Evolutionary conservation across 1,140 invertebrate species (phyloP).

Genomic region (Nasonia longicornis): DNA sequence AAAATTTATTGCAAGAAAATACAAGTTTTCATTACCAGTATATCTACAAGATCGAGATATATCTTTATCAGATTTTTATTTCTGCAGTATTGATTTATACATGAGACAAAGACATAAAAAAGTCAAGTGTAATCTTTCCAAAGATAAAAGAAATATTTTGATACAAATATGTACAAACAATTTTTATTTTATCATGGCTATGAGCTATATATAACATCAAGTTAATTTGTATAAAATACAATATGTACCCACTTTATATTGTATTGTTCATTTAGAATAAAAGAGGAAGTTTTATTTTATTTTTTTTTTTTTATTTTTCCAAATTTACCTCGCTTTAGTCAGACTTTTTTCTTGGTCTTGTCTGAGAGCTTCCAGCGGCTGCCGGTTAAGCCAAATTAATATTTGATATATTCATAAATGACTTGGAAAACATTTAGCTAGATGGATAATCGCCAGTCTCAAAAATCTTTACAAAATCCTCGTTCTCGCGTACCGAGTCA

Average conservation of each 20-base stretch:
- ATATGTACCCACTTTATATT: constrained; percentile 41
- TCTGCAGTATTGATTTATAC: constrained; percentile 25
- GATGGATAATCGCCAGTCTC: too few species aligned
- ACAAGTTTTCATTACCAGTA: constrained; percentile 13
- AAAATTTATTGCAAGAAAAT: constrained; percentile 12
- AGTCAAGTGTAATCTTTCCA: constrained; percentile 38
- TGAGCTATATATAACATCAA: constrained; percentile 34
- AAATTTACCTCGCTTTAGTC: constrained; percentile 29
- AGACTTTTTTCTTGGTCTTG: background rate
- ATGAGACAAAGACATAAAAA: constrained; percentile 6
- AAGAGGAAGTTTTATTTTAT: constrained; percentile 32
- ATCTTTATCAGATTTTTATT: constrained; percentile 34
- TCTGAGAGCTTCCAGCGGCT: too few species aligned
- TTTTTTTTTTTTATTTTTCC: constrained; percentile 38
- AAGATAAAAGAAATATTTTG: constrained; percentile 46
- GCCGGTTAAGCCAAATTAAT: too few species aligned
- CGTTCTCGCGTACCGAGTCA: too few species aligned
- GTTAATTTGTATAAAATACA: constrained; percentile 43
- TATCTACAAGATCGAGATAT: constrained; percentile 23
- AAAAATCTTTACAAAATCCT: too few species aligned
- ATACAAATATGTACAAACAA: constrained; percentile 42
- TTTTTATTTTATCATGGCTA: constrained; percentile 42
- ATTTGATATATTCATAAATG: too few species aligned
- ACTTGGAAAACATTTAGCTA: too few species aligned
- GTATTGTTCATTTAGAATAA: constrained; percentile 45